Evolutionary conservation across 2,113 vertebrate genomes (phyloP).

Genomic region (Xyliphius kryptos): DNA sequence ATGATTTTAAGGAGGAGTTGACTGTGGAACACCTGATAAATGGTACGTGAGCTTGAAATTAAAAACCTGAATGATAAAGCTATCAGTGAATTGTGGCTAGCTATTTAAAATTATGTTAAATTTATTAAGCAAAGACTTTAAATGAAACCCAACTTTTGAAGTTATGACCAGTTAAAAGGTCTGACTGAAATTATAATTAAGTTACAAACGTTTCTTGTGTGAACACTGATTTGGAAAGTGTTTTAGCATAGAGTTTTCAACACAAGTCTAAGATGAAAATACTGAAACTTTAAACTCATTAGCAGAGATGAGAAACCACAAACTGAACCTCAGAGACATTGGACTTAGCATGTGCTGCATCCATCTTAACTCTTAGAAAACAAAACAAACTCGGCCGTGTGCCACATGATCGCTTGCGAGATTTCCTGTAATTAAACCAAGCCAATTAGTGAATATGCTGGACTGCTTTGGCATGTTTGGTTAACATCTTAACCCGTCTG

Average conservation of each 20-base stretch:
- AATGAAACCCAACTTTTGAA: no score
- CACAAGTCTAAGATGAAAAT: conserved; percentile 3
- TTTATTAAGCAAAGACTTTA: no score
- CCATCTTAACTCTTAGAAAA: conserved; percentile 21
- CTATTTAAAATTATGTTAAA: no score
- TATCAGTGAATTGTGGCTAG: no score
- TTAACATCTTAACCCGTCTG: conserved; percentile 18
- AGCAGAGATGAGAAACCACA: conserved; percentile 21
- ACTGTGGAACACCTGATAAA: no score
- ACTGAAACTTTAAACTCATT: conserved; percentile 12
- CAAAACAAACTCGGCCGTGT: conserved; percentile 17
- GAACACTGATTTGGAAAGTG: no score
- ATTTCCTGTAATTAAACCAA: conserved; percentile 28
- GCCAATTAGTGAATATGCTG: conserved; percentile 27
- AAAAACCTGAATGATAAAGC: no score
- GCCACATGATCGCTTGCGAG: conserved; percentile 24
- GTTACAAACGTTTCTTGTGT: no score
- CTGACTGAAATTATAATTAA: no score
- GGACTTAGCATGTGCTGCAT: conserved; percentile 17
- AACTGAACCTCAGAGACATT: conserved; percentile 23
- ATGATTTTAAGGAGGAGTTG: no score
- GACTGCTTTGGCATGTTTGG: conserved; percentile 21
- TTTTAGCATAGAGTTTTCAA: background rate
- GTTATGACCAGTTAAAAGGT: no score
- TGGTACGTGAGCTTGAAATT: no score